Conservation (phyloP, 1,140 invertebrate species). For the Bombus balteatus region DNA sequence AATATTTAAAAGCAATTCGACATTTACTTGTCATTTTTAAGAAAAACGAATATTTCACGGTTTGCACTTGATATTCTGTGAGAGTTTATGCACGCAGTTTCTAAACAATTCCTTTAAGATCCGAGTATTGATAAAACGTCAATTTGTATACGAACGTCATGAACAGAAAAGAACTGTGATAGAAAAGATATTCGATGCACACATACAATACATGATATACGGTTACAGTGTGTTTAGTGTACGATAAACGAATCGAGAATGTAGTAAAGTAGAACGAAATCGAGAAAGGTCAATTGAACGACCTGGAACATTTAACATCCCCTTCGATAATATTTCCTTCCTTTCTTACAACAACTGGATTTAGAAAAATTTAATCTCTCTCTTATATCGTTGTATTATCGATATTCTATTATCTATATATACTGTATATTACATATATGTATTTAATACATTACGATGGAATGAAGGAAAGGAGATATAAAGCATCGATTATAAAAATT, state of each 20-base stretch:
- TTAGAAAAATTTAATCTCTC: not conserved
- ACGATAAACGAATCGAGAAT: not conserved
- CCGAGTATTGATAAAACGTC: constrained; percentile 6
- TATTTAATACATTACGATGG: too few species aligned
- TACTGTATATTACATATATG: not conserved
- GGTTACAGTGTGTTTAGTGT: not conserved
- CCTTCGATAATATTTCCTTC: not conserved
- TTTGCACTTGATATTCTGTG: not conserved
- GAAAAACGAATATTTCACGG: not conserved
- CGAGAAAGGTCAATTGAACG: not conserved
- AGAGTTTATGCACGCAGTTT: not conserved
- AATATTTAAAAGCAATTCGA: not conserved
- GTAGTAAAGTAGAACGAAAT: not conserved
- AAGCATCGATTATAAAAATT: too few species aligned
- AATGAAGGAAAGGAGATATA: too few species aligned
- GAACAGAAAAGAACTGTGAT: constrained; percentile 1
- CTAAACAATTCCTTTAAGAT: not conserved
- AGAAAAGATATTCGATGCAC: not conserved
- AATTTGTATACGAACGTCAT: not conserved
- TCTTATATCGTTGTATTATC: not conserved
- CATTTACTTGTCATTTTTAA: not conserved
- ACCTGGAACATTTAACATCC: not conserved
- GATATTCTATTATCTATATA: not conserved
- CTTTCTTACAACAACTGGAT: not conserved
- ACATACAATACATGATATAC: not conserved